Evolutionary conservation across 1,140 invertebrate genomes (phyloP), one percentile per base, ranked within the genome.

Genomic region (Meloidogyne chitwoodi): DNA sequence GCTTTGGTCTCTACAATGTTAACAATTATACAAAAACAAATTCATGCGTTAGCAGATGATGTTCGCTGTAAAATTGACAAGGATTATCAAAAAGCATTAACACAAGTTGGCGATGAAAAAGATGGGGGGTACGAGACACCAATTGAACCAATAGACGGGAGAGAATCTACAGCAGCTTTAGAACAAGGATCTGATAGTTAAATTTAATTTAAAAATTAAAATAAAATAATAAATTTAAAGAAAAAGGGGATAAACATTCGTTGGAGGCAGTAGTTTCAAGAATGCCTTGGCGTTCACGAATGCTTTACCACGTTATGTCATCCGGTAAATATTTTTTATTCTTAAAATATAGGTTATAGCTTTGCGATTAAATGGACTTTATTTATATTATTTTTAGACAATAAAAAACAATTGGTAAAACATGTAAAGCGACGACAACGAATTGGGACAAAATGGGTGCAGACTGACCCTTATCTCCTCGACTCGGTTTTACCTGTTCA

Each of bases 1-100:
- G 77, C 82, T 2, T 44, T 83, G 8, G 83, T 83, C 24, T 83
- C 82, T 22, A 84, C 82, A 12, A 72, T 84, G 12, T 31, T 83
- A 8, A 83, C 77, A 29, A 80, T 83, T 74, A 84, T 83, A 69
- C 81, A 83, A 68, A 82, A 84, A 62, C 82, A 83, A 77, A 83
- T 86, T 38, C 62, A 84, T 62, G 81, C 83, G 11, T 27, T 85
- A 27, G 83, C 81, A 14, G 38, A 74, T 78, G 77, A 76, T 14
- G 81, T 83, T 77, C 79, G 81, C 38, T 71, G 48, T 31, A 83
- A 73, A 14, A 83, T 83, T 19, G 82, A 83, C 61, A 77, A 83
- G 38, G 83, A 83, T 38, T 83, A 83, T 65, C 68, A 75, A 27
- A 62, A 31, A n/a, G 83, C 82, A 19, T 48, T 83, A 3, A n/a